Evolutionary conservation across 2,797 vertebrate species (phyloP).

Genomic region (Cetoscarus ocellatus): DNA sequence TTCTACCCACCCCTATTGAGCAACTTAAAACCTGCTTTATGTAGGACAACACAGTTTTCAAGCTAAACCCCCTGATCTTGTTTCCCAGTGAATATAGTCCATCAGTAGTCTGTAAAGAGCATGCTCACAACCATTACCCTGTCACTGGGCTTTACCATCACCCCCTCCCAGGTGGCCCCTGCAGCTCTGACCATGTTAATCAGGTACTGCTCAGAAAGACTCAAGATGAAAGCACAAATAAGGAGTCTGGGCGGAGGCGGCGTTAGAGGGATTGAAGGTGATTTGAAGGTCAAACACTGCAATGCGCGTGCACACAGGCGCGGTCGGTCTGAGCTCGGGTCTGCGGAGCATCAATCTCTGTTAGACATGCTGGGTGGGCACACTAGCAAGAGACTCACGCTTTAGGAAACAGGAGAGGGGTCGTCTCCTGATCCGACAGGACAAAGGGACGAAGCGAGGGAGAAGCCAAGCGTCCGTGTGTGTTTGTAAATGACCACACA

Average conservation of each 20-base stretch:
- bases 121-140: slow-evolving; percentile 31
- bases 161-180: slow-evolving; percentile 51
- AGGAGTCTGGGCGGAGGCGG: slow-evolving; percentile 19
- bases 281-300: slow-evolving; percentile 79
- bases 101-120: slow-evolving; percentile 65
- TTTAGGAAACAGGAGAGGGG: slow-evolving; percentile 59
- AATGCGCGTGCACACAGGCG: slow-evolving; percentile 23
- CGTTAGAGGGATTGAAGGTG: slow-evolving; percentile 48
- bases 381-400: slow-evolving; percentile 65
- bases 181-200: slow-evolving; percentile 62
- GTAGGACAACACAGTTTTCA: too few species aligned
- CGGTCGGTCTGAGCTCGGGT: slow-evolving; percentile 44
- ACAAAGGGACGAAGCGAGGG: slow-evolving; percentile 49
- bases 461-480: slow-evolving; percentile 6
- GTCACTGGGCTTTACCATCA: background rate
- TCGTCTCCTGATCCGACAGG: slow-evolving; percentile 49
- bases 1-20: too few species aligned
- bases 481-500: slow-evolving; percentile 13
- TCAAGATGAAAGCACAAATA: slow-evolving; percentile 43
- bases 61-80: background rate
- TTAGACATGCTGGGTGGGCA: slow-evolving; percentile 74
- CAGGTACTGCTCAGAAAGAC: slow-evolving; percentile 45
- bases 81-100: background rate
- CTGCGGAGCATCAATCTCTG: slow-evolving; percentile 74
- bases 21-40: too few species aligned